Evolutionary conservation across 2,888 invertebrate genomes (phyloP).

Genomic region (Sphaerophoria taeniata): DNA sequence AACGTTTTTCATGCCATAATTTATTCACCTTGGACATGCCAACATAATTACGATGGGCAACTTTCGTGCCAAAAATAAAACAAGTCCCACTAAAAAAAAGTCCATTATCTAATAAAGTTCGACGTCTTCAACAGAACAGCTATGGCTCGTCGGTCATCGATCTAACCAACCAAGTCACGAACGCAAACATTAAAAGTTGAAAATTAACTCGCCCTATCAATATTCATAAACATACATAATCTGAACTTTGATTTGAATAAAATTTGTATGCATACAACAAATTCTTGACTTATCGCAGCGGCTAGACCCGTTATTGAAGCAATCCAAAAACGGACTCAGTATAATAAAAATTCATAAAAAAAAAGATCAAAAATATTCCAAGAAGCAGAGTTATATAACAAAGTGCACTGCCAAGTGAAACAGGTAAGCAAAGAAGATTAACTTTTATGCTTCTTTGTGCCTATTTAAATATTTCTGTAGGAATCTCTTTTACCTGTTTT

Average conservation of each 20-base stretch:
- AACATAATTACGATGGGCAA: not conserved
- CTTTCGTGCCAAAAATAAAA: conserved; percentile 13
- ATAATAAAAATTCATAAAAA: conserved; percentile 2
- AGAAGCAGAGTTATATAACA: conserved; percentile 60
- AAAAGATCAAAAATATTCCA: conserved; percentile 29
- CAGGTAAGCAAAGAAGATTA: conserved; percentile 37
- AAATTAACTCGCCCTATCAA: conserved; percentile 44
- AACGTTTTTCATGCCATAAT: not conserved
- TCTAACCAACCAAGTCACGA: conserved; percentile 37
- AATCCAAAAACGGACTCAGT: conserved; percentile 49
- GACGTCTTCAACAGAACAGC: no score
- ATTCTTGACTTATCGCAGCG: conserved; percentile 52
- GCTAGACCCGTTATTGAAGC: conserved; percentile 64
- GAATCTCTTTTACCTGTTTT: conserved; percentile 56
- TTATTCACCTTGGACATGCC: conserved; percentile 23
- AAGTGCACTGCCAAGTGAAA: conserved; percentile 41
- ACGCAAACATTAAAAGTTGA: conserved; percentile 3
- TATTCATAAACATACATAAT: conserved; percentile 2
- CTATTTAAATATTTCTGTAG: conserved; percentile 19
- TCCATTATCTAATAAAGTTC: conserved; percentile 47
- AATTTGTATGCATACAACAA: conserved; percentile 30
- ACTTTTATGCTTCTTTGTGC: conserved; percentile 42
- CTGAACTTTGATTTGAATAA: conserved; percentile 38
- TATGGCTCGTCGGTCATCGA: conserved; percentile 24
- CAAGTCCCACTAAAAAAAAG: conserved; percentile 12